phyloP scores from a whole-genome alignment of 2,113 vertebrate species.

The Zootoca vivipara region DNA sequence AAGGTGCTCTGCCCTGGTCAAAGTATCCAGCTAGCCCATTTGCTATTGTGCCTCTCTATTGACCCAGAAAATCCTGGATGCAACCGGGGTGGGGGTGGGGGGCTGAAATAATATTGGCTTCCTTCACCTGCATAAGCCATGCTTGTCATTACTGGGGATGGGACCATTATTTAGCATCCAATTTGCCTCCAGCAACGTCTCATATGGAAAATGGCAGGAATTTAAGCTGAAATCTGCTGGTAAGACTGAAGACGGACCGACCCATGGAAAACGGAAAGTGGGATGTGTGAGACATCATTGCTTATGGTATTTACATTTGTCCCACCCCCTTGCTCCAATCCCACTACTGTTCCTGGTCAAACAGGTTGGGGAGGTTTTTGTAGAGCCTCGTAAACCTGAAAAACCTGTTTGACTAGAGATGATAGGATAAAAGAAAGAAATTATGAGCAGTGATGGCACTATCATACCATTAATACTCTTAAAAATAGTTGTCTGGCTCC shows the following conservation, averaged over 20 bases:
- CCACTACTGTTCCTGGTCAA: background rate
- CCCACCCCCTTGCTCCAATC: background rate
- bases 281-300: background rate
- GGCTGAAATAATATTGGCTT: background rate
- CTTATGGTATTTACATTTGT: background rate
- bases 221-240: background rate
- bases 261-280: background rate
- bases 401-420: background rate
- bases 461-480: background rate
- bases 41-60: background rate
- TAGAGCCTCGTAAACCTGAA: background rate
- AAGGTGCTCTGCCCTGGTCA: constrained; percentile 5
- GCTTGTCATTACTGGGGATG: background rate
- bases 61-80: background rate
- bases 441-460: background rate
- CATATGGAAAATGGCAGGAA: background rate
- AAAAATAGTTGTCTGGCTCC: background rate
- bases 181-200: background rate
- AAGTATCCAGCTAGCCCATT: background rate
- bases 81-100: background rate
- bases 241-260: background rate
- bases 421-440: background rate
- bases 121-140: background rate
- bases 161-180: background rate
- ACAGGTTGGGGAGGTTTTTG: background rate